Evolutionary conservation across 2,797 vertebrate genomes (phyloP).

Genomic region (Poecilia wingei): DNA sequence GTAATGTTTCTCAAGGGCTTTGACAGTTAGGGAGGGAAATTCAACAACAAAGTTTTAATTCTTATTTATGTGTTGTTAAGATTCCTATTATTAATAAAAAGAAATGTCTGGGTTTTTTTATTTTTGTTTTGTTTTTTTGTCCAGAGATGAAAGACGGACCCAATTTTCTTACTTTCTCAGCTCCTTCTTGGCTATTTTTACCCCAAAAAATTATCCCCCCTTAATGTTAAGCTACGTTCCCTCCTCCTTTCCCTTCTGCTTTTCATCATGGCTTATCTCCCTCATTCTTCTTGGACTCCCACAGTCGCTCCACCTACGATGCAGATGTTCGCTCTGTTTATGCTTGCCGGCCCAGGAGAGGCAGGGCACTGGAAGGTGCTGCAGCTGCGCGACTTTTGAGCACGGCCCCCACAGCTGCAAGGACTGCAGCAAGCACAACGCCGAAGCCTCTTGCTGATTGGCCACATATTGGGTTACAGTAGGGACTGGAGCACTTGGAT

Average conservation of each 20-base stretch:
- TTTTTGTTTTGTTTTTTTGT: neutral
- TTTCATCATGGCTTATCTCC: slow-evolving; percentile 48
- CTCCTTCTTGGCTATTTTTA: slow-evolving; percentile 15
- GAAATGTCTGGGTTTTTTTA: neutral
- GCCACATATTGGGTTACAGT: slow-evolving; percentile 65
- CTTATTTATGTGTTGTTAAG: neutral
- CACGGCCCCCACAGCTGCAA: slow-evolving; percentile 69
- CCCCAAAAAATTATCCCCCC: neutral
- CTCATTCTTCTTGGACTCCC: slow-evolving; percentile 59
- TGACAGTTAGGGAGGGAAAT: slow-evolving; percentile 5
- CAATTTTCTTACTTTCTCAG: slow-evolving; percentile 4
- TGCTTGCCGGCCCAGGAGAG: slow-evolving; percentile 47
- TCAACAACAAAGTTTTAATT: neutral
- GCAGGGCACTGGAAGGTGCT: slow-evolving; percentile 66
- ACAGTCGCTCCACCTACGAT: slow-evolving; percentile 61
- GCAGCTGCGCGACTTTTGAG: slow-evolving; percentile 70
- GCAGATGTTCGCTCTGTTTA: slow-evolving; percentile 59
- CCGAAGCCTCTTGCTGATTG: slow-evolving; percentile 63
- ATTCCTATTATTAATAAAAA: slow-evolving; percentile 5
- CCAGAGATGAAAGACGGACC: slow-evolving; percentile 10
- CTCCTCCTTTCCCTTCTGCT: slow-evolving; percentile 11
- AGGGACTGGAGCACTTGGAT: slow-evolving; percentile 33
- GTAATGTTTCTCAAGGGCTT: slow-evolving; percentile 4
- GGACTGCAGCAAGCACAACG: slow-evolving; percentile 63
- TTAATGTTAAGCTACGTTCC: slow-evolving; percentile 1